Evolutionary conservation across 2,888 invertebrate species (phyloP), one percentile per base, ranked within the genome.

Genomic region (Drosophila parthenogenetica): DNA sequence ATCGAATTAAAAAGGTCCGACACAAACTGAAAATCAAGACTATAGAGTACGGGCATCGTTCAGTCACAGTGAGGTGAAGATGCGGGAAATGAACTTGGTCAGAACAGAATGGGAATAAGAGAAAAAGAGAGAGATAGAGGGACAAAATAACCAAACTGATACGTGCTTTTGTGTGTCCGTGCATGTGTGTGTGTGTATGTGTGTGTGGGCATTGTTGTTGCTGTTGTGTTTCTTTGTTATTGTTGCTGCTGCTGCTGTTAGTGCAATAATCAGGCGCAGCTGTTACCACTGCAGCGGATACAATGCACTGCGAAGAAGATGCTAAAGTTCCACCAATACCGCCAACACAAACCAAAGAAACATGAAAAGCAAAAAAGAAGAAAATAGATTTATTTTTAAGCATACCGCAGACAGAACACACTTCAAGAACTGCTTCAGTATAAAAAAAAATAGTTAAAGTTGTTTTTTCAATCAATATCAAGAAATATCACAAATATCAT

Each of bases 1-100:
- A 86, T 82, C 76, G 73, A 81, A 86, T 79, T 81, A 86, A 89
- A 82, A 78, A 77, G 55, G 43, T 55, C 81, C 76, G 63, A 71
- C 76, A 76, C 69, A 66, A 70, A 73, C 72, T 66, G 61, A 76
- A 68, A 69, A 73, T 83, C 76, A 83, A 77, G 77, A 69, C 74
- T 72, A 69, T 66, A 58, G 65, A 35, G 35, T 60, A 39, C 70
- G 66, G 63, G 43, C 55, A 73, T 51, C 25, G 22, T 50, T 68
- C 43, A 54, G 58, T 46, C 59, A 16, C 8, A 35, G 13, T 35
- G 1, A 13, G 35, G 3, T 13, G 35, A 35, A 29, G 51, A 25
- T n/a, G 37, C 29, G 25, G 8, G 39, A 35, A 35, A 22, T 22
- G 22, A 22, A 22, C 22, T 22, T 13, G 35, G 29, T 29, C 29